These are phyloP conservation scores for Rhagonycha lutea DNA, from an alignment of 2,888 invertebrate genomes.

Conservation along the genomic window DNA sequence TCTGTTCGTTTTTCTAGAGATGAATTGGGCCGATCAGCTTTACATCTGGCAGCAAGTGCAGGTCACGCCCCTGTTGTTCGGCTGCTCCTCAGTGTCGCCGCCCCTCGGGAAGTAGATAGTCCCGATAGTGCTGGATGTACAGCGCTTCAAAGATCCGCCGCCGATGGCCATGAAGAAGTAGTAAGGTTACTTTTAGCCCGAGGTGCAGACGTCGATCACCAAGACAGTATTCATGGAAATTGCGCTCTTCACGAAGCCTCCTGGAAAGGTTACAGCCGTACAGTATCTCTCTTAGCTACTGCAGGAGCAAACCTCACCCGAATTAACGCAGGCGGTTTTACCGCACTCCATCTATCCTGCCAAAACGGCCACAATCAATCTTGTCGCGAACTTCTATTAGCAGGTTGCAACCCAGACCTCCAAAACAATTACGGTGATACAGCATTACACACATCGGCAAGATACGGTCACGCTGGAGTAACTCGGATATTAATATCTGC, in stretches of 20 bases:
- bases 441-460: slow-evolving; percentile 89
- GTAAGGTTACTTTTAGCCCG: slow-evolving; percentile 71
- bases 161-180: slow-evolving; percentile 80
- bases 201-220: slow-evolving; percentile 69
- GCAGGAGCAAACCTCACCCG: slow-evolving; percentile 66
- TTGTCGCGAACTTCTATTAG: slow-evolving; percentile 83
- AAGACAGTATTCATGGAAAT: slow-evolving; percentile 89
- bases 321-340: slow-evolving; percentile 85
- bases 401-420: slow-evolving; percentile 84
- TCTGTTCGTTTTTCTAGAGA: slow-evolving; percentile 52
- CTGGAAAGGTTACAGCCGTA: slow-evolving; percentile 91
- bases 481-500: slow-evolving; percentile 92
- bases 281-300: slow-evolving; percentile 74
- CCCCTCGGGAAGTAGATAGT: slow-evolving; percentile 59
- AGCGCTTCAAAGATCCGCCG: slow-evolving; percentile 78
- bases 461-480: slow-evolving; percentile 96
- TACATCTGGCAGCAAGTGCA: slow-evolving; percentile 52
- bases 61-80: slow-evolving; percentile 50
- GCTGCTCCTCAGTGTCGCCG: slow-evolving; percentile 50
- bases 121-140: slow-evolving; percentile 68
- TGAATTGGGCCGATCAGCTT: slow-evolving; percentile 51
- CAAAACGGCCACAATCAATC: slow-evolving; percentile 98
- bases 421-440: slow-evolving; percentile 97
- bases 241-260: slow-evolving; percentile 92
- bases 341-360: slow-evolving; percentile 91